Percentiles rank a stretch among this genome's conserved stretches.
phyloP scores from a whole-genome alignment of 2,113 vertebrate species.

The Lophius piscatorius region DNA sequence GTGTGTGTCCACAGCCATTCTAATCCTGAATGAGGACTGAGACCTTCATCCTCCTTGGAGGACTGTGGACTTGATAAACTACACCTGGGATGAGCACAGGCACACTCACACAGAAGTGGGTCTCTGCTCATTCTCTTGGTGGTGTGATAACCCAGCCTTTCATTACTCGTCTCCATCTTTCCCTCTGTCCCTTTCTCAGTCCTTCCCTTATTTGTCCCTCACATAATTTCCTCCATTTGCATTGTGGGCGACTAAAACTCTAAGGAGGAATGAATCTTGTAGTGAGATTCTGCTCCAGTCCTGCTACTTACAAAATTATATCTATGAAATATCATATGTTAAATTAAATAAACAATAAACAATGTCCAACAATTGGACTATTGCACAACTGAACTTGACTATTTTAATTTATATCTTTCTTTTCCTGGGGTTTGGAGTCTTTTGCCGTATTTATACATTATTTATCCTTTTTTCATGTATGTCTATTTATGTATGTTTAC shows the following conservation, averaged over 20 bases:
- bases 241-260: slow-evolving; percentile 46
- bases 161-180: slow-evolving; percentile 62
- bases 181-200: slow-evolving; percentile 44
- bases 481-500: too few species aligned
- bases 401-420: too few species aligned
- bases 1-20: slow-evolving; percentile 53
- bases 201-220: slow-evolving; percentile 31
- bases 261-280: slow-evolving; percentile 3
- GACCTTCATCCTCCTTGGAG: slow-evolving; percentile 59
- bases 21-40: slow-evolving; percentile 77
- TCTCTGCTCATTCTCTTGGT: slow-evolving; percentile 61
- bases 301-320: slow-evolving; percentile 3
- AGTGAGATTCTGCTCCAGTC: slow-evolving; percentile 24
- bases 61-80: slow-evolving; percentile 72
- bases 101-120: slow-evolving; percentile 32
- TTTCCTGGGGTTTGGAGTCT: too few species aligned
- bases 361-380: too few species aligned
- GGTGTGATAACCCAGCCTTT: slow-evolving; percentile 71
- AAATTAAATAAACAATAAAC: too few species aligned
- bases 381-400: too few species aligned
- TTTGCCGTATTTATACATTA: too few species aligned
- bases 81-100: slow-evolving; percentile 47
- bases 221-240: slow-evolving; percentile 49
- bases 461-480: too few species aligned
- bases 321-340: not conserved